phyloP scores from a whole-genome alignment of 2,113 vertebrate genomes.

The Microtus montanus region DNA sequence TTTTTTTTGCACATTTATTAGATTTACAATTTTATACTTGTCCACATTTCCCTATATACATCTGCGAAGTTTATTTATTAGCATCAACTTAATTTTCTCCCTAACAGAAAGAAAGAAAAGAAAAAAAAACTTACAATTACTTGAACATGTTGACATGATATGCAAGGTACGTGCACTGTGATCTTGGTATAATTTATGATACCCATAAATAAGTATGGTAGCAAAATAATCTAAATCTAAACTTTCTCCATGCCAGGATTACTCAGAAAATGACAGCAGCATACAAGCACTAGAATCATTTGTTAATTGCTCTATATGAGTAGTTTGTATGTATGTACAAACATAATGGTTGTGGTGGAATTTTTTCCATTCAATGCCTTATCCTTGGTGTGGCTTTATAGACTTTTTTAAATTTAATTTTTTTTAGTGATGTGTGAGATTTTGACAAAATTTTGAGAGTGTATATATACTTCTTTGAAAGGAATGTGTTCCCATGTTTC shows the following conservation, averaged over 20 bases:
- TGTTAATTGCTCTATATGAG: neutral
- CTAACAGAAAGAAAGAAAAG: neutral
- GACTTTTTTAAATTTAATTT: neutral
- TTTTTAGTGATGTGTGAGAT: slow-evolving; percentile 2
- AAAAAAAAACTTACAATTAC: neutral
- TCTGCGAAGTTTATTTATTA: neutral
- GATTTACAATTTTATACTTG: neutral
- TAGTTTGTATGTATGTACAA: neutral
- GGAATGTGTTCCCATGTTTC: slow-evolving; percentile 48
- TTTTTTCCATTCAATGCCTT: slow-evolving; percentile 14
- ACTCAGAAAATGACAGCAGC: neutral
- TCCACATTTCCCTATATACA: neutral
- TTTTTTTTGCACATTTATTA: neutral
- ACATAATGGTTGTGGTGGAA: neutral
- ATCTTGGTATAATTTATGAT: neutral
- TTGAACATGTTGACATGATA: neutral
- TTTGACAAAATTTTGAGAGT: slow-evolving; percentile 6
- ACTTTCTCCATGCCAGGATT: neutral
- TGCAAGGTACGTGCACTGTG: neutral
- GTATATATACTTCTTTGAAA: slow-evolving; percentile 40
- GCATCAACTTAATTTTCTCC: neutral
- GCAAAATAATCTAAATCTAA: neutral
- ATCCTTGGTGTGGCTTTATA: slow-evolving; percentile 9
- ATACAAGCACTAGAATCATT: neutral
- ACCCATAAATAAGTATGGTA: neutral